A percentile compares a stretch with the other conserved stretches of the same genome.
phyloP scores from a whole-genome alignment of 2,797 vertebrate species.

The Malacoraja senta region DNA sequence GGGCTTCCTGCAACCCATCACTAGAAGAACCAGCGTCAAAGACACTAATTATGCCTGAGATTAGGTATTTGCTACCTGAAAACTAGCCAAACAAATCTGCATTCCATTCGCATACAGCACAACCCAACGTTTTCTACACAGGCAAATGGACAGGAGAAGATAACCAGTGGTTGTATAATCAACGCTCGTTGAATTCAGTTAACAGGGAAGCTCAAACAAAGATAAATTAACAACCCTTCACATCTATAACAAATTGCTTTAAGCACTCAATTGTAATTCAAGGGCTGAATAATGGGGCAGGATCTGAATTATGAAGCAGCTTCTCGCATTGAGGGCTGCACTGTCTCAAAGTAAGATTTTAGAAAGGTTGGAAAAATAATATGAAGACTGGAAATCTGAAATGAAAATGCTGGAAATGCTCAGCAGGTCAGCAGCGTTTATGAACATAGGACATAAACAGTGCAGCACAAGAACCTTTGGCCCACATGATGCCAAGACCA shows the following conservation, averaged over 20 bases:
- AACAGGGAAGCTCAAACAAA: background rate
- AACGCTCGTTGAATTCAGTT: background rate
- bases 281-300: background rate
- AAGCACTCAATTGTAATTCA: background rate
- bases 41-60: background rate
- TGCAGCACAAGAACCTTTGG: too few species aligned
- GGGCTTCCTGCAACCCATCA: background rate
- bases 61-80: background rate
- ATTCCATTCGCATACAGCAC: background rate
- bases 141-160: too few species aligned
- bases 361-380: too few species aligned
- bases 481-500: too few species aligned
- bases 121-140: too few species aligned
- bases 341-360: background rate
- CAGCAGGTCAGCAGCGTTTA: too few species aligned
- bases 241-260: background rate
- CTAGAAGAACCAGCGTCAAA: background rate
- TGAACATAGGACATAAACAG: too few species aligned
- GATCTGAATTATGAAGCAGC: background rate
- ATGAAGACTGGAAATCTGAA: too few species aligned
- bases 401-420: too few species aligned
- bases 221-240: background rate
- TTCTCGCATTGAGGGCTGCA: too few species aligned
- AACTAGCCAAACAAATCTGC: background rate
- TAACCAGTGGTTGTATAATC: background rate